Percentiles rank a stretch among this genome's conserved stretches.
These are phyloP conservation scores for Gallinago solitaria DNA, from an alignment of 2,797 vertebrate species.

Conservation along the genomic window DNA sequence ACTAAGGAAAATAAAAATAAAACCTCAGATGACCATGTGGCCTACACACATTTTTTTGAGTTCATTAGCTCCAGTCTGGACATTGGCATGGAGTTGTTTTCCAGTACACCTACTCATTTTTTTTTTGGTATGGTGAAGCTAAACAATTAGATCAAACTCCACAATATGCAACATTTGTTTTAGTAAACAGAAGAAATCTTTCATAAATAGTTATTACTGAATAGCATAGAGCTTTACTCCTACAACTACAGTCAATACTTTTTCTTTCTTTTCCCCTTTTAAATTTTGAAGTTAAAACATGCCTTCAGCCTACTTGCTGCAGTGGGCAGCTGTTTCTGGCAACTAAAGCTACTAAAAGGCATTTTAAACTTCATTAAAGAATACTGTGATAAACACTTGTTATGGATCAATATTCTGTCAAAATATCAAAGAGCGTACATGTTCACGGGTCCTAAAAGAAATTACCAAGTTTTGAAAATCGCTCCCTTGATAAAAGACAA, in stretches of 20 bases:
- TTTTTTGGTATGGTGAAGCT: neutral
- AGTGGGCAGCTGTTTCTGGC: neutral
- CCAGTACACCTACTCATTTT: neutral
- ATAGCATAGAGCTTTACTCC: neutral
- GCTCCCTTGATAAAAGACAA: neutral
- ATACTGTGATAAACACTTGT: neutral
- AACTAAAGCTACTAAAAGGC: neutral
- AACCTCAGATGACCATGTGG: slow-evolving; percentile 23
- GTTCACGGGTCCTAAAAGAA: neutral
- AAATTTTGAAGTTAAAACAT: neutral
- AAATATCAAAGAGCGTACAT: neutral
- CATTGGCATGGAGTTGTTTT: neutral
- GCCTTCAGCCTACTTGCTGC: neutral
- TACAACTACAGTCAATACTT: neutral
- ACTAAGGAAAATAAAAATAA: neutral
- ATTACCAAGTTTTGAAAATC: neutral
- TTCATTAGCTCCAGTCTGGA: neutral
- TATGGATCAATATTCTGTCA: neutral
- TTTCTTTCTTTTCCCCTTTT: neutral
- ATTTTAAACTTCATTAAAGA: neutral
- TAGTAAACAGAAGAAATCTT: slow-evolving; percentile 4
- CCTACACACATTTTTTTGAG: slow-evolving; percentile 71
- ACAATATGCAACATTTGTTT: neutral
- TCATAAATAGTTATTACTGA: neutral
- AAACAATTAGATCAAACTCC: neutral